phyloP scores from a whole-genome alignment of 2,113 vertebrate genomes.

The Strix uralensis region DNA sequence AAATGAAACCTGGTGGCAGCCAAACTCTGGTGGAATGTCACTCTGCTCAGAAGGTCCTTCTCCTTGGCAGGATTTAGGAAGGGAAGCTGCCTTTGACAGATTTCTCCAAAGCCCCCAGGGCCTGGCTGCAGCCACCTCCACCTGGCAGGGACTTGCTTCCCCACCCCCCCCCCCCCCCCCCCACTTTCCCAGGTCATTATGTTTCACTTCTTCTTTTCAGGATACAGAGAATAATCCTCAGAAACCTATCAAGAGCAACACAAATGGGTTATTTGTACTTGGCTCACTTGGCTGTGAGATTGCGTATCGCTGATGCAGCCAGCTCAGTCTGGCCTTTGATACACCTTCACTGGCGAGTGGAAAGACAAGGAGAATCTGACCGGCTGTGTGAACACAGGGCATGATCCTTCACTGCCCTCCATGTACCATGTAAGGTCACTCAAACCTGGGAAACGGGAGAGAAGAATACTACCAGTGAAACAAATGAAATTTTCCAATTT shows the following conservation, averaged over 20 bases:
- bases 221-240: background rate
- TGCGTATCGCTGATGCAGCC: background rate
- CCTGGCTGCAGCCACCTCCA: background rate
- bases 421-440: background rate
- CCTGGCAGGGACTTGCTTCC: background rate
- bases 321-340: background rate
- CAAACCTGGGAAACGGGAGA: background rate
- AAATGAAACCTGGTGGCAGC: background rate
- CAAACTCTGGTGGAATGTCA: background rate
- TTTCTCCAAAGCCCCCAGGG: background rate
- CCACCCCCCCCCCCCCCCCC: background rate
- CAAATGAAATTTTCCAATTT: background rate
- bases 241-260: background rate
- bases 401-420: background rate
- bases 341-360: background rate
- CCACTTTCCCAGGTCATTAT: background rate
- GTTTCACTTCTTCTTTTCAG: background rate
- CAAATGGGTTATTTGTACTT: background rate
- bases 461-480: background rate
- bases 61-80: background rate
- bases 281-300: background rate
- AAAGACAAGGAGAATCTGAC: background rate
- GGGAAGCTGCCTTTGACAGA: background rate
- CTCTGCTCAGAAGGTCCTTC: background rate
- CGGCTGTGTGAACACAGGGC: background rate